Percentiles rank a stretch among this genome's conserved stretches.
Conservation (phyloP, 2,113 vertebrate genomes). For the Bothrops jararaca region DNA sequence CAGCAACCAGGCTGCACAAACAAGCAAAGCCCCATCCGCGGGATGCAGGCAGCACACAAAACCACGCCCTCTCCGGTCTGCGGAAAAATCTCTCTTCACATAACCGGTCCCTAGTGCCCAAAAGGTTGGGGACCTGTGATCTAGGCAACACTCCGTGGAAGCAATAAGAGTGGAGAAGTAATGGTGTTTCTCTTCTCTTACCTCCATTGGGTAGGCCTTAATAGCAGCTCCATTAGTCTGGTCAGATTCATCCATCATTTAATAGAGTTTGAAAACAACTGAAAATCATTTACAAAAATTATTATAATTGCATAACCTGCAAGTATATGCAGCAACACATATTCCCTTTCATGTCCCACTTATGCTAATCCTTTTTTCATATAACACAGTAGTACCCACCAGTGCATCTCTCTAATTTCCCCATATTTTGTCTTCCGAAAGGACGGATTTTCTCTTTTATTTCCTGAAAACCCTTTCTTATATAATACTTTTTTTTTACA, state of each 20-base stretch:
- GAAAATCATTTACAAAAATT: neutral
- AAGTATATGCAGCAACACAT: neutral
- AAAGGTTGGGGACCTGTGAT: no score
- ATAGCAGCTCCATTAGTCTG: neutral
- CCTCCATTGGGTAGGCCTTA: neutral
- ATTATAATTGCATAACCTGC: neutral
- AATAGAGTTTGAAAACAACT: neutral
- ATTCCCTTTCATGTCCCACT: neutral
- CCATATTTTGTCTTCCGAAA: neutral
- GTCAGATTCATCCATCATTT: neutral
- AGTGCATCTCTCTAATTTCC: neutral
- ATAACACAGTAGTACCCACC: neutral
- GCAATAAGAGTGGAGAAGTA: neutral
- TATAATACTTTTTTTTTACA: neutral
- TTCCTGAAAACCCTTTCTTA: neutral
- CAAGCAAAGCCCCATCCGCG: no score
- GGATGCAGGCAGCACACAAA: no score
- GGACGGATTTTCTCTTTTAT: neutral
- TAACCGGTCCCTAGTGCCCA: no score
- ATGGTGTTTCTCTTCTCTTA: neutral
- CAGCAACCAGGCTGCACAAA: no score
- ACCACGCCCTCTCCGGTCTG: no score
- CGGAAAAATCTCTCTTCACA: no score
- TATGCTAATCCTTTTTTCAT: neutral
- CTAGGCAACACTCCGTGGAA: neutral